These are phyloP conservation scores for Paratilapia polleni DNA, from an alignment of 2,113 vertebrate species.

Conservation along the genomic window DNA sequence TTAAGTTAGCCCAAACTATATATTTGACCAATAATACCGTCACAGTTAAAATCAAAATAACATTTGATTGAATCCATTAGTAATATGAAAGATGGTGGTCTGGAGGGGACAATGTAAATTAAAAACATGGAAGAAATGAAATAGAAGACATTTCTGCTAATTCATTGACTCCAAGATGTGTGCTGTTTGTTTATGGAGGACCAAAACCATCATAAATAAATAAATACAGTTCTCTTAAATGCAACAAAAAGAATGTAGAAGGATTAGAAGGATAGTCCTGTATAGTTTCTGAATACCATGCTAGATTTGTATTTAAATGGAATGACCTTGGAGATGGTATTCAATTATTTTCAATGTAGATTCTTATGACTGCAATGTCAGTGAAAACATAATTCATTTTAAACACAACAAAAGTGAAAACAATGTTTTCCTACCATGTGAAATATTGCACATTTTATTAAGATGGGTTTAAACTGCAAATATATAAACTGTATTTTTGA, in stretches of 20 bases:
- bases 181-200: not conserved
- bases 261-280: too few species aligned
- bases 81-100: too few species aligned
- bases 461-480: fast-evolving
- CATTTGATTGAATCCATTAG: not conserved
- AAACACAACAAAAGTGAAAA: too few species aligned
- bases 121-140: not conserved
- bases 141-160: too few species aligned
- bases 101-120: fast-evolving
- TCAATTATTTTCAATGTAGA: not conserved
- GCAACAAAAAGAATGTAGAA: not conserved
- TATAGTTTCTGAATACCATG: too few species aligned
- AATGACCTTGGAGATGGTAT: not conserved
- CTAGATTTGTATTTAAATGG: too few species aligned
- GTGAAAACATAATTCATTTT: not conserved
- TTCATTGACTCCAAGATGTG: not conserved
- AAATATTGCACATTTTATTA: fast-evolving
- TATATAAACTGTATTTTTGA: not conserved
- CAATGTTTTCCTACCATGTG: fast-evolving
- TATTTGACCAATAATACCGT: fast-evolving
- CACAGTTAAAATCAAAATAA: not conserved
- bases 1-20: not conserved
- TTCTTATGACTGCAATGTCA: not conserved
- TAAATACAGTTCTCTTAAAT: not conserved
- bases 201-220: fast-evolving